Evolutionary conservation across 1,140 invertebrate genomes (phyloP).

Genomic region (Drosophila azteca): DNA sequence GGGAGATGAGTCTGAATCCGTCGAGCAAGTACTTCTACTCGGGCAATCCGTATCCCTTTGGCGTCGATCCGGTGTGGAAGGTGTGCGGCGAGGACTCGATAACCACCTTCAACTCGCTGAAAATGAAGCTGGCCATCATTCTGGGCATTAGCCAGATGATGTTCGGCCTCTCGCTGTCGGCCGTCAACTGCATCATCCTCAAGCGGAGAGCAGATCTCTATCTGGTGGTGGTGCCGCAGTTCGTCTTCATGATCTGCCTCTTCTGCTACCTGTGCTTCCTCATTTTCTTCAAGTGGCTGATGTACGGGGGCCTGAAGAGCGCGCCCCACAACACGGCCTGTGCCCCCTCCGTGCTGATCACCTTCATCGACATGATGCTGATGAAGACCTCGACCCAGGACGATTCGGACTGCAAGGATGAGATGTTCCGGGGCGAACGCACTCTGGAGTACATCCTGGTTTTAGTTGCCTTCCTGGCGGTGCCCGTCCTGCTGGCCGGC

Average conservation of each 20-base stretch:
- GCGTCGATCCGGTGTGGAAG: slow-evolving; percentile 93
- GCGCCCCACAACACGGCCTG: slow-evolving; percentile 85
- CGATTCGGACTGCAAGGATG: slow-evolving; percentile 85
- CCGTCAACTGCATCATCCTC: slow-evolving; percentile 95
- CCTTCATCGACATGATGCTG: slow-evolving; percentile 93
- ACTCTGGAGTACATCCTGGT: slow-evolving; percentile 88
- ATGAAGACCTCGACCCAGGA: slow-evolving; percentile 78
- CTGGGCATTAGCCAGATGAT: slow-evolving; percentile 98
- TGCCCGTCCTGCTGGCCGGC: slow-evolving; percentile 92
- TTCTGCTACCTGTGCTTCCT: slow-evolving; percentile 97
- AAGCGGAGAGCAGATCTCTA: slow-evolving; percentile 91
- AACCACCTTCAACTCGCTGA: slow-evolving; percentile 97
- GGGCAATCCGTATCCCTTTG: slow-evolving; percentile 82
- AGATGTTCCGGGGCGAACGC: slow-evolving; percentile 87
- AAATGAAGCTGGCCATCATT: slow-evolving; percentile 99
- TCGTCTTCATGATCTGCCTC: slow-evolving; percentile 93
- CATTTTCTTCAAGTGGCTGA: slow-evolving; percentile 96
- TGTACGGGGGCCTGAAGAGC: slow-evolving; percentile 95
- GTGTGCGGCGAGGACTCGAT: slow-evolving; percentile 96
- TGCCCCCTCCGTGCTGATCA: slow-evolving; percentile 91
- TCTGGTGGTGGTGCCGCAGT: slow-evolving; percentile 96
- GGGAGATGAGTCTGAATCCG: slow-evolving; percentile 88
- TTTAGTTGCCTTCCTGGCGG: slow-evolving; percentile 87
- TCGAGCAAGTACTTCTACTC: slow-evolving; percentile 88
- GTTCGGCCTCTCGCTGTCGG: slow-evolving; percentile 94